Evolutionary conservation across 2,888 invertebrate species (phyloP), one percentile per base, ranked within the genome.

Genomic region (Thyatira batis): DNA sequence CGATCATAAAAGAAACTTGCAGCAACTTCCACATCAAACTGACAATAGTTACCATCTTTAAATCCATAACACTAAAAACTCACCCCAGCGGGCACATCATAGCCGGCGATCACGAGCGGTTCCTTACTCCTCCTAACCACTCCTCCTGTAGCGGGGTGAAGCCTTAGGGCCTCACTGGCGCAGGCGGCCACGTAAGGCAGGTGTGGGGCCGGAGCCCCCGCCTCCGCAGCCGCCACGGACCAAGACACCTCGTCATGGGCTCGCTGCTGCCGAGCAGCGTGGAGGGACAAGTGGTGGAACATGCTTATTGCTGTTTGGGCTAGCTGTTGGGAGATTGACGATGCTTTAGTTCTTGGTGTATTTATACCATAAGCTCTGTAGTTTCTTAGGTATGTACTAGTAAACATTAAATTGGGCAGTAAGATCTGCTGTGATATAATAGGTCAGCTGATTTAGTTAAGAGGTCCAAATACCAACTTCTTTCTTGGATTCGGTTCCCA

Each of bases 61-160:
- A 25, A 49, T 25, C 10, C 13, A 28, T 49, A 30, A 17, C n/a
- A n/a, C n/a, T n/a, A n/a, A n/a, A n/a, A n/a, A 73, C 89, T 80
- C 46, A 92, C 91, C 75, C 90, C 91, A 64, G 83, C 80, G 1
- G 91, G 91, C 0, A 92, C 64, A 62, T 86, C 82, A 58, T 80
- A 89, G n/a, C 91, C 91, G 1, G 78, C 90, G 0, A 92, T 74
- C 0, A 78, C 60, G 1, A 92, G 60, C 0, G 73, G 77, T 1
- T 84, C 80, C 2, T 58, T 71, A 23, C 77, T 86, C 39, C 91
- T 64, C 45, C 91, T 67, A 0, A 90, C 87, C 0, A 89, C 89
- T 1, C 90, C 91, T 0, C 91, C 91, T 0, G 91, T 91, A 0
- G 80, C 85, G 0, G 92, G 91, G n/a, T 85, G 85, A 2, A 91